Conservation (phyloP, 1,140 invertebrate genomes). For the Samia ricini region DNA sequence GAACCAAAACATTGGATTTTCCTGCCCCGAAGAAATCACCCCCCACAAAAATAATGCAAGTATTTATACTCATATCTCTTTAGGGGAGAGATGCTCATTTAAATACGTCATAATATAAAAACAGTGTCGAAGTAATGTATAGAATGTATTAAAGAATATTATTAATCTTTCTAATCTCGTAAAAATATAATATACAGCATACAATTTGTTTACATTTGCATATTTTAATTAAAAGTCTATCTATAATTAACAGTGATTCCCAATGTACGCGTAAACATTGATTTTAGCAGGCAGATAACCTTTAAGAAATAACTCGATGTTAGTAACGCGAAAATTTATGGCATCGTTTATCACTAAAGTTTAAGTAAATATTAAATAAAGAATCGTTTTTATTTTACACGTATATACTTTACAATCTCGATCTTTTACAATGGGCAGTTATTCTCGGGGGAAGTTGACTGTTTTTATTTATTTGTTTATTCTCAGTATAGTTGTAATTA, state of each 20-base stretch:
- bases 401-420: neutral
- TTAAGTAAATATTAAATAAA: neutral
- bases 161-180: neutral
- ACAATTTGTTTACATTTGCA: too few relatives aligned
- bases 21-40: slow-evolving; percentile 50
- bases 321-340: too few relatives aligned
- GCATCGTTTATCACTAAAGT: neutral
- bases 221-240: too few relatives aligned
- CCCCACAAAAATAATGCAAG: slow-evolving; percentile 71
- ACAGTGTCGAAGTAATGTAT: slow-evolving; percentile 27
- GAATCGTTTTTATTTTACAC: neutral
- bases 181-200: too few relatives aligned
- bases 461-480: slow-evolving; percentile 13
- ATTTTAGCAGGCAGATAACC: too few relatives aligned
- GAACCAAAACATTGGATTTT: slow-evolving; percentile 69
- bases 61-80: slow-evolving; percentile 67
- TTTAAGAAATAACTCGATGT: too few relatives aligned
- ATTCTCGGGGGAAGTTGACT: neutral
- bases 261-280: too few relatives aligned
- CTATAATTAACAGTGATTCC: too few relatives aligned
- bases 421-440: neutral
- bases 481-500: slow-evolving; percentile 20
- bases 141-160: slow-evolving; percentile 19
- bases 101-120: slow-evolving; percentile 51
- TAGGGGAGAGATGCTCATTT: slow-evolving; percentile 53